Percentiles rank a stretch among this genome's conserved stretches.
Evolutionary conservation across 2,113 vertebrate species (phyloP).

Genomic region (Etia nguti): DNA sequence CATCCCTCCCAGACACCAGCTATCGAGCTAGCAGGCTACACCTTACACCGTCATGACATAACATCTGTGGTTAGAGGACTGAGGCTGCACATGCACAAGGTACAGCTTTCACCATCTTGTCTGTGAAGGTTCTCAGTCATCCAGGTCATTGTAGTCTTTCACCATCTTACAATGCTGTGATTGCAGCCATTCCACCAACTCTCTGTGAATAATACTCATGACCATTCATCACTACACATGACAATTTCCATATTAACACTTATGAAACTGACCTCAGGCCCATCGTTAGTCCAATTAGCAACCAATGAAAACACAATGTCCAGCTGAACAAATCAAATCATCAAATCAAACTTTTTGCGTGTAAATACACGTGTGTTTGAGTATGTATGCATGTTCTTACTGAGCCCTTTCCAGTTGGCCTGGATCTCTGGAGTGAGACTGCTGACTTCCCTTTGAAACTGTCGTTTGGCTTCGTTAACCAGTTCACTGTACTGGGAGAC

Average conservation of each 20-base stretch:
- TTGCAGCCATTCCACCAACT: neutral
- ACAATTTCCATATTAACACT: neutral
- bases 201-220: neutral
- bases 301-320: neutral
- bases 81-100: neutral
- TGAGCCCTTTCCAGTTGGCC: conserved; percentile 90
- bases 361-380: neutral
- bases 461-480: conserved; percentile 85
- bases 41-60: neutral
- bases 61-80: neutral
- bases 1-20: neutral
- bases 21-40: neutral
- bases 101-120: no score
- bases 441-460: conserved; percentile 89
- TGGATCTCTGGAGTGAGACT: conserved; percentile 91
- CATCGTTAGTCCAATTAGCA: neutral
- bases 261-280: neutral
- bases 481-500: conserved; percentile 93
- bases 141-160: no score
- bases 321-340: neutral
- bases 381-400: conserved; percentile 75
- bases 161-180: neutral
- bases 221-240: neutral
- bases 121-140: no score
- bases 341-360: neutral